Base-by-base conservation (phyloP, 2,797 vertebrate genomes). In the Salarias fasciatus region DNA sequence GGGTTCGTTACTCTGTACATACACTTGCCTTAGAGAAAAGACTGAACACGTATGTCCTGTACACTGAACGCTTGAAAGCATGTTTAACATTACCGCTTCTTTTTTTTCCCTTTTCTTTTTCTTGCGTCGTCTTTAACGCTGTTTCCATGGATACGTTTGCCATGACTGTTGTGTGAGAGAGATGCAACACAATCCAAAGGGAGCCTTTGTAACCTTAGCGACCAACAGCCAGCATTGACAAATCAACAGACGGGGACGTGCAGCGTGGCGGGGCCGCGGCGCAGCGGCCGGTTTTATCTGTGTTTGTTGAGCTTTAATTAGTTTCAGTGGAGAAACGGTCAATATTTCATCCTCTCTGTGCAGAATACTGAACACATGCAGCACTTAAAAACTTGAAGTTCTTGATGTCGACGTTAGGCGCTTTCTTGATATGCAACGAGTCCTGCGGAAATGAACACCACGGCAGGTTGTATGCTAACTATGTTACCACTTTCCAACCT, bases 61-160 rank as follows among this genome's bases (percentile, higher is more conserved):
- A 85, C 88, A 88, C 84, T 84, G 73, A 88, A 85, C 70, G 81
- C 87, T 85, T 88, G 78, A 77, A 85, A 66, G 89, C 92, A 92
- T 92, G 91, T 88, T 82, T 68, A 73, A 75, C 75, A 60, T 73
- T 69, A 69, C 54, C 60, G 70, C 77, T 69, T n/a, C n/a, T n/a
- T n/a, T n/a, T n/a, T n/a, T n/a, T n/a, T n/a, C n/a, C n/a, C n/a
- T n/a, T n/a, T n/a, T n/a, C n/a, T 44, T 72, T 71, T 79, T 79
- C 77, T 72, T 47, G 72, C 69, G 33, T 86, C 63, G 70, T 78
- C 69, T 66, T 59, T 76, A 72, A 62, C 64, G 64, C 68, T 76
- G 70, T 84, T 73, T 73, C 68, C 29, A 18, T 75, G 78, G 84
- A 46, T 59, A 65, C 24, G 2, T 74, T 86, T 79, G 69, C 61